A percentile compares a stretch with the other conserved stretches of the same genome.
These are phyloP conservation scores for Podarcis cretensis DNA, from an alignment of 2,113 vertebrate species.

Conservation along the genomic window DNA sequence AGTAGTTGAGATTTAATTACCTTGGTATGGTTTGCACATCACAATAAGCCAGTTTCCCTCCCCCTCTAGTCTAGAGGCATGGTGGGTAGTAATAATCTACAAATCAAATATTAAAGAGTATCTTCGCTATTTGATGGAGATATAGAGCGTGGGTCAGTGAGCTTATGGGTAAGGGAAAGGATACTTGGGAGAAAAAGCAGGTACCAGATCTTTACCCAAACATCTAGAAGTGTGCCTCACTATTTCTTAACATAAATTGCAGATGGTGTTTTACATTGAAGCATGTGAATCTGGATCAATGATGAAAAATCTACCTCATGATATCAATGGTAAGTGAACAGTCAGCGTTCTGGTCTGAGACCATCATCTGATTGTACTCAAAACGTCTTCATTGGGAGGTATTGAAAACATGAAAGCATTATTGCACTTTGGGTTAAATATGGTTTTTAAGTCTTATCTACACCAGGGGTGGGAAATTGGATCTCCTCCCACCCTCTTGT, in stretches of 20 bases:
- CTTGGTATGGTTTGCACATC: too few species aligned
- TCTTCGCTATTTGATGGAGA: not conserved
- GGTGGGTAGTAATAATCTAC: not conserved
- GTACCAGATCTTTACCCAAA: too few species aligned
- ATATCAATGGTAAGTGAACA: slow-evolving; percentile 87
- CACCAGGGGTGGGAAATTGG: too few species aligned
- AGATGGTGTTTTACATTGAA: slow-evolving; percentile 99
- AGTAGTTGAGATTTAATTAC: too few species aligned
- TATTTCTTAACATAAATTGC: slow-evolving; percentile 20
- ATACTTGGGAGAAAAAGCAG: not conserved
- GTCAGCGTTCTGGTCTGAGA: slow-evolving; percentile 2
- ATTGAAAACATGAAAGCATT: too few species aligned
- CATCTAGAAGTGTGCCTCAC: not conserved
- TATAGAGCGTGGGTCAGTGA: too few species aligned
- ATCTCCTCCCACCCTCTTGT: too few species aligned
- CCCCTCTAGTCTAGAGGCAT: not conserved
- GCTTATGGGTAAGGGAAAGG: too few species aligned
- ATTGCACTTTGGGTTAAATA: too few species aligned
- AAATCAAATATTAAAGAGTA: too few species aligned
- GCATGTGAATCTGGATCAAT: slow-evolving; percentile 99
- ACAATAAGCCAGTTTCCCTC: not conserved
- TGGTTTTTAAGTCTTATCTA: too few species aligned
- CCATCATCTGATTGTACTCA: not conserved
- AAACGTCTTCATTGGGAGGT: too few species aligned
- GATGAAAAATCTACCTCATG: slow-evolving; percentile 86